These are phyloP conservation scores for Diploscapter pachys DNA, from an alignment of 1,140 invertebrate genomes.

Conservation along the genomic window DNA sequence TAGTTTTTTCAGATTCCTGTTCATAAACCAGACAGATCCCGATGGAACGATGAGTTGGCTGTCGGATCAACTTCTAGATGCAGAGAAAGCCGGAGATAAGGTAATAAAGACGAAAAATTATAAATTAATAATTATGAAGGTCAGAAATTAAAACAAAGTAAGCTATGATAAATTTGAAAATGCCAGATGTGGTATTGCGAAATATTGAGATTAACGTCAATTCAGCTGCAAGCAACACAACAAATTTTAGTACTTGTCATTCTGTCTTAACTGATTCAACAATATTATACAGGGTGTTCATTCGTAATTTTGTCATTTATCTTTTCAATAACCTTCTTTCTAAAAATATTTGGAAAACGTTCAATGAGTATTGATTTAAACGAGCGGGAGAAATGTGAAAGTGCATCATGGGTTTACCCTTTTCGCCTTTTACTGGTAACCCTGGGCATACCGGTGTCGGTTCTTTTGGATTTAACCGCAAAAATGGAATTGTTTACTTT, in stretches of 20 bases:
- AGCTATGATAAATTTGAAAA: neutral
- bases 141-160: neutral
- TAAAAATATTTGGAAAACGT: no score
- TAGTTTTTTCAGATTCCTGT: constrained; percentile 80
- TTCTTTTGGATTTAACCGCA: no score
- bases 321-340: neutral
- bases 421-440: no score
- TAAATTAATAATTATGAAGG: constrained; percentile 1
- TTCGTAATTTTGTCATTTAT: neutral
- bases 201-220: no score
- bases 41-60: constrained; percentile 90
- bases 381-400: no score
- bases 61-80: constrained; percentile 83
- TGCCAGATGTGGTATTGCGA: no score
- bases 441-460: no score
- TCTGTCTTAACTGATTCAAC: neutral
- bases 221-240: neutral
- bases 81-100: constrained; percentile 87
- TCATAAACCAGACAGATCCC: constrained; percentile 91
- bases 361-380: no score
- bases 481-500: no score
- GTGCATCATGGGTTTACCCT: no score
- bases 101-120: constrained; percentile 62
- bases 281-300: neutral
- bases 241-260: neutral